A percentile compares a stretch with the other conserved stretches of the same genome.
Conservation (phyloP, 2,797 vertebrate species). For the Anguilla marmorata region DNA sequence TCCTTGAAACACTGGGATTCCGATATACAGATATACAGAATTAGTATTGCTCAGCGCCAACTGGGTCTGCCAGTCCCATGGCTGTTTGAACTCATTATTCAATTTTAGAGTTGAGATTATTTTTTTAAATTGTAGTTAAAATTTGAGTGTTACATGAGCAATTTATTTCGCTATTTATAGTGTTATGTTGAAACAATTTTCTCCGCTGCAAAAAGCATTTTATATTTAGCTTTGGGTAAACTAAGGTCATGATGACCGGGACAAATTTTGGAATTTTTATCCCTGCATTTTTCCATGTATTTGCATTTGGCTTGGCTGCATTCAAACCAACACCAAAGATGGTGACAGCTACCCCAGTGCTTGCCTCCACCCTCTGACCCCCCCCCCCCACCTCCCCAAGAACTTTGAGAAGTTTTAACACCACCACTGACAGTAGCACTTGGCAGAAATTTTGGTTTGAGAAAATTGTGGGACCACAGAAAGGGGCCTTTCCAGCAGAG, state of each 20-base stretch:
- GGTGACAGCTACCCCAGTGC: not conserved
- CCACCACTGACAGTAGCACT: not conserved
- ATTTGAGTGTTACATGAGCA: not conserved
- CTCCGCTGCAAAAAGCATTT: not conserved
- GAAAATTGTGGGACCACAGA: conserved; percentile 43
- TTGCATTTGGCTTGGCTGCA: not conserved
- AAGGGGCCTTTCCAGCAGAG: conserved; percentile 57
- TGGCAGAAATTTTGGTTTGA: conserved; percentile 49
- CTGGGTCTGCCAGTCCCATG: not conserved
- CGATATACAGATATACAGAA: not conserved
- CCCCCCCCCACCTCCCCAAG: not conserved
- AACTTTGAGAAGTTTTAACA: not conserved
- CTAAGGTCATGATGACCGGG: not conserved
- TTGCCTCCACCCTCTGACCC: not conserved
- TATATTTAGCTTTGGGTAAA: no score
- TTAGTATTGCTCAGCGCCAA: not conserved
- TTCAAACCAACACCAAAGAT: not conserved
- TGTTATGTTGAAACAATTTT: not conserved
- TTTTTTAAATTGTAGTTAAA: not conserved
- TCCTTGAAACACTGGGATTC: not conserved
- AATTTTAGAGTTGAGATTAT: not conserved
- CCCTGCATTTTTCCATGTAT: not conserved
- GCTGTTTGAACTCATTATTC: not conserved
- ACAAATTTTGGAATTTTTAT: not conserved
- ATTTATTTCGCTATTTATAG: not conserved